Evolutionary conservation across 2,797 vertebrate species (phyloP).

Genomic region (Sebastes nivosus): DNA sequence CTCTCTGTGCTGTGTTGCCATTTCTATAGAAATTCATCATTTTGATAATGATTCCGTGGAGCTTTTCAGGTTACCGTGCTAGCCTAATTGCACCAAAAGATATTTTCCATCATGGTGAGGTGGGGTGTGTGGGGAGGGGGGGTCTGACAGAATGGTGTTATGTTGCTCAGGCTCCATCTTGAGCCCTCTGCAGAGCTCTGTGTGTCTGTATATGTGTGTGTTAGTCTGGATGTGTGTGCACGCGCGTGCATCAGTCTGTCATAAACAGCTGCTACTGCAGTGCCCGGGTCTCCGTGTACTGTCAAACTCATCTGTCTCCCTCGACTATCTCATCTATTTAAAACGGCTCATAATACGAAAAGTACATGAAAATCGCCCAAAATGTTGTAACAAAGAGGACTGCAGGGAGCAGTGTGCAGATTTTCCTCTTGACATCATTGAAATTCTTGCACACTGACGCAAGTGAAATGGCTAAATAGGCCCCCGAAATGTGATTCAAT

Average conservation of each 20-base stretch:
- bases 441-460: conserved; percentile 52
- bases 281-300: conserved; percentile 43
- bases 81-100: conserved; percentile 11
- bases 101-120: conserved; percentile 14
- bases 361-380: neutral
- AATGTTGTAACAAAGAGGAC: neutral
- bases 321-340: neutral
- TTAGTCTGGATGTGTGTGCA: conserved; percentile 43
- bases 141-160: conserved; percentile 60
- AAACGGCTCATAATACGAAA: neutral
- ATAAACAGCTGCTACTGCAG: conserved; percentile 74
- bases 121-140: neutral
- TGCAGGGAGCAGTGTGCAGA: neutral
- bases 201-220: conserved; percentile 49
- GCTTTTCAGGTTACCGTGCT: neutral
- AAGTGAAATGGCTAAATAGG: conserved; percentile 3
- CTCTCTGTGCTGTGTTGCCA: neutral
- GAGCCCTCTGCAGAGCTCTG: conserved; percentile 73
- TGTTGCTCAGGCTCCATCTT: conserved; percentile 74
- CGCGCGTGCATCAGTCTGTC: conserved; percentile 46
- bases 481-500: conserved; percentile 20
- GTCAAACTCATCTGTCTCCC: conserved; percentile 21
- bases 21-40: neutral
- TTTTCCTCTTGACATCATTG: conserved; percentile 27
- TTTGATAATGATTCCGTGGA: neutral